Percentiles rank a stretch among this genome's conserved stretches.
These are phyloP conservation scores for Trilocha varians DNA, from an alignment of 2,888 invertebrate genomes.

Conservation along the genomic window DNA sequence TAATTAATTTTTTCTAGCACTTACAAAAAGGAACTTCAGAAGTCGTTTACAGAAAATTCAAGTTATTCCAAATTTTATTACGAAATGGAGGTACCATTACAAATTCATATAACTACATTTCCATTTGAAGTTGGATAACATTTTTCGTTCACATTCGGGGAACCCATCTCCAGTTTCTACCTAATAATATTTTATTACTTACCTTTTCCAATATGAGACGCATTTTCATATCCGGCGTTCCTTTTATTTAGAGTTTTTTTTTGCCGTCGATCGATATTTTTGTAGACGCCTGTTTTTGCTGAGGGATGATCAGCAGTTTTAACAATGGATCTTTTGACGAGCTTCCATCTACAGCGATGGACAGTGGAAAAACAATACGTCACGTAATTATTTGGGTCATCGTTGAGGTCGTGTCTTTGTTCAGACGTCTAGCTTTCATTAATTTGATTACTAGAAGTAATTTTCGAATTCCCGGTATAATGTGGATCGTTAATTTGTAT, in stretches of 20 bases:
- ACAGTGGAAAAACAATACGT: too few species aligned
- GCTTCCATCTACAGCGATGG: too few species aligned
- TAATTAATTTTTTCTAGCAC: background rate
- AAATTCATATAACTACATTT: background rate
- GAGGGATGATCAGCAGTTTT: too few species aligned
- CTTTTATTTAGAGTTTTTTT: background rate
- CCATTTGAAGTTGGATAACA: background rate
- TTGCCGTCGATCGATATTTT: background rate
- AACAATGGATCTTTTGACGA: too few species aligned
- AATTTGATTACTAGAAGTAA: too few species aligned
- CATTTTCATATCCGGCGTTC: slow-evolving; percentile 1
- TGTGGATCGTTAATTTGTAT: too few species aligned
- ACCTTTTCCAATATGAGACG: slow-evolving; percentile 3
- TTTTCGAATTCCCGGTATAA: too few species aligned
- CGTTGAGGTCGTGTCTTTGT: too few species aligned
- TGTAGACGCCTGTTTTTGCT: too few species aligned
- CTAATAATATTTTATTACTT: slow-evolving; percentile 6
- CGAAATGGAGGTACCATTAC: background rate
- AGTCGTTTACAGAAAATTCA: background rate
- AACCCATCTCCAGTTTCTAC: background rate
- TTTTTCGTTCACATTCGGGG: background rate
- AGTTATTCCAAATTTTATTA: background rate
- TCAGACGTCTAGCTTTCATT: too few species aligned
- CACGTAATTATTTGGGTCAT: too few species aligned
- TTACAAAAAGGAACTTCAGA: background rate